phyloP scores from a whole-genome alignment of 1,140 invertebrate species.

The Zaprionus taronus region DNA sequence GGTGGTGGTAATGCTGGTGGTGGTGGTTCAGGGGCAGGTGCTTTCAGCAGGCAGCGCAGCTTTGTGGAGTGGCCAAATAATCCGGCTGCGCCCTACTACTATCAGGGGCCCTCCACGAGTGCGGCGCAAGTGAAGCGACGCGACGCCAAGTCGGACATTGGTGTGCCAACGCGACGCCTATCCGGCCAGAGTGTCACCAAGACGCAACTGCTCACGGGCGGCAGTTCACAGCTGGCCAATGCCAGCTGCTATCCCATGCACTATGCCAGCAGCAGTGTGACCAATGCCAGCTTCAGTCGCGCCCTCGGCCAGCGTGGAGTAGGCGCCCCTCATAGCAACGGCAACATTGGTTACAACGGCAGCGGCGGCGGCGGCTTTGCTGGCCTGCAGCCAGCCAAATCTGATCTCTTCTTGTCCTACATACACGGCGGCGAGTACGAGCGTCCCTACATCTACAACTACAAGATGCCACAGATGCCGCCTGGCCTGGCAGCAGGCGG shows the following conservation, averaged over 20 bases:
- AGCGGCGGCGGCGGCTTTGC: constrained; percentile 30
- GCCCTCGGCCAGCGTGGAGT: constrained; percentile 50
- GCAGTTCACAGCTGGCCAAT: constrained; percentile 62
- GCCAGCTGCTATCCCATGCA: constrained; percentile 75
- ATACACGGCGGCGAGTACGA: constrained; percentile 77
- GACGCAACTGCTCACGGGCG: constrained; percentile 68
- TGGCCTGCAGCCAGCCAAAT: constrained; percentile 79
- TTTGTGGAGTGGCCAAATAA: constrained; percentile 82
- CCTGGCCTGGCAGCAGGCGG: neutral
- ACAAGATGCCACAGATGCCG: constrained; percentile 83
- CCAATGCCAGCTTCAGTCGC: constrained; percentile 56
- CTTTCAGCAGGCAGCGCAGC: constrained; percentile 73
- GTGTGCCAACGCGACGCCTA: constrained; percentile 75
- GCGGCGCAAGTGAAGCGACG: constrained; percentile 66
- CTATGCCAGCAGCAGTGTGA: constrained; percentile 61
- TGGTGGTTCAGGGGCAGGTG: constrained; percentile 55
- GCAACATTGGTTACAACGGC: neutral
- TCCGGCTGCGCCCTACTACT: constrained; percentile 79
- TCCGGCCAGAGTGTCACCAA: constrained; percentile 78
- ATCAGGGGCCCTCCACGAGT: constrained; percentile 67
- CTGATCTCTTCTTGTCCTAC: constrained; percentile 82
- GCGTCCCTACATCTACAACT: constrained; percentile 81
- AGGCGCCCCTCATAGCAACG: constrained; percentile 5
- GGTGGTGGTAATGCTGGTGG: constrained; percentile 45
- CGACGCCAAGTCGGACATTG: constrained; percentile 83